phyloP scores from a whole-genome alignment of 2,797 vertebrate species.

The Danionella dracula region DNA sequence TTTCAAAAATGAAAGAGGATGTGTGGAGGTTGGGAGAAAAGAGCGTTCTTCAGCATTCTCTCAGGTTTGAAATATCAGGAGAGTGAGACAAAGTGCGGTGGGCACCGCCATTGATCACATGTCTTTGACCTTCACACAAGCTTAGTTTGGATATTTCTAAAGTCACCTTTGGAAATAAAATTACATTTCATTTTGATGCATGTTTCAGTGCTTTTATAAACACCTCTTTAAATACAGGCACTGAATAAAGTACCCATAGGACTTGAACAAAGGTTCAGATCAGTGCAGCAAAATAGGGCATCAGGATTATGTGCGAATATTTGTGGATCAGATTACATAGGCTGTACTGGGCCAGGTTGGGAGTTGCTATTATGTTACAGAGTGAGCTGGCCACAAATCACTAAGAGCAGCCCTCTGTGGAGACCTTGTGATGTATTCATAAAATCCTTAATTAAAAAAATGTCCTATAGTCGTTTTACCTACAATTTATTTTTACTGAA shows the following conservation, averaged over 20 bases:
- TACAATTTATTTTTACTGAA: no score
- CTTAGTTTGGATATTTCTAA: constrained; percentile 45
- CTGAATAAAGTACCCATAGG: background rate
- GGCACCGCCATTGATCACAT: constrained; percentile 39
- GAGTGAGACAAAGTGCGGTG: constrained; percentile 40
- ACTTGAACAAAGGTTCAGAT: constrained; percentile 28
- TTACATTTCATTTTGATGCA: constrained; percentile 14
- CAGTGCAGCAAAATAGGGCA: constrained; percentile 35
- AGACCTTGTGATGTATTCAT: constrained; percentile 11
- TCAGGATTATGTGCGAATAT: constrained; percentile 44
- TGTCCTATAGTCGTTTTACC: no score
- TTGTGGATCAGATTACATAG: constrained; percentile 38
- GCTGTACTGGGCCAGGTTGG: constrained; percentile 21
- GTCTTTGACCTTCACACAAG: constrained; percentile 42
- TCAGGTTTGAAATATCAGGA: constrained; percentile 45
- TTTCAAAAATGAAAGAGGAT: constrained; percentile 1
- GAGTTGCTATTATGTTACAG: constrained; percentile 33
- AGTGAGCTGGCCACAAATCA: constrained; percentile 20
- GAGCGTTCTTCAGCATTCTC: constrained; percentile 43
- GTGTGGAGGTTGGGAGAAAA: constrained; percentile 22
- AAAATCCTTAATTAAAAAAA: background rate
- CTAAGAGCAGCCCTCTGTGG: constrained; percentile 9
- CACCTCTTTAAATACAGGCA: background rate
- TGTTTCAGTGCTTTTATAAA: background rate
- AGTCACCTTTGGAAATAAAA: constrained; percentile 30